These are phyloP conservation scores for Diplazon laetatorius DNA, from an alignment of 2,888 invertebrate genomes.

Conservation along the genomic window DNA sequence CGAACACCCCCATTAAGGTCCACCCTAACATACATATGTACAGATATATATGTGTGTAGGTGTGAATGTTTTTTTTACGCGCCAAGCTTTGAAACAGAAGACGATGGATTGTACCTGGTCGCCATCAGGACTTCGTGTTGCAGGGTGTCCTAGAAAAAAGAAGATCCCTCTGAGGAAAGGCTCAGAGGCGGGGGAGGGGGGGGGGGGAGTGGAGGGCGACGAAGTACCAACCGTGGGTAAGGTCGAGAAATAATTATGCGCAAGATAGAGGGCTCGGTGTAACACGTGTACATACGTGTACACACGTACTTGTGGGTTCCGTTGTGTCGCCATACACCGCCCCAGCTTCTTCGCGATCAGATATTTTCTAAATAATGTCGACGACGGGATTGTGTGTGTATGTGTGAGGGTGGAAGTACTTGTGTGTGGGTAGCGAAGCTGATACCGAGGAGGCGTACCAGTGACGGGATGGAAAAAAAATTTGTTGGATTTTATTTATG, in stretches of 20 bases:
- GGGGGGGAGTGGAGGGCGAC: too few species aligned
- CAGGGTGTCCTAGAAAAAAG: conserved; percentile 13
- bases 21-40: too few species aligned
- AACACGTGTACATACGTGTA: conserved; percentile 72
- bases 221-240: conserved; percentile 13
- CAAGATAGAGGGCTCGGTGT: conserved; percentile 75
- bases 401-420: not conserved
- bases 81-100: too few species aligned
- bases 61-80: too few species aligned
- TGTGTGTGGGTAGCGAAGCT: not conserved
- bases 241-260: conserved; percentile 70
- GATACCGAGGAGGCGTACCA: not conserved
- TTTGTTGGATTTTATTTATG: not conserved
- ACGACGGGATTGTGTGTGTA: not conserved
- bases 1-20: too few species aligned
- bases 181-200: too few species aligned
- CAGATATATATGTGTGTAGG: too few species aligned
- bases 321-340: conserved; percentile 62
- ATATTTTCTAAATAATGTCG: conserved; percentile 28
- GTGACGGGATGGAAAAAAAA: not conserved
- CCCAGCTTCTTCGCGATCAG: conserved; percentile 25
- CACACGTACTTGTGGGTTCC: conserved; percentile 54
- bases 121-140: conserved; percentile 3
- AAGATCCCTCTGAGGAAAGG: conserved; percentile 17
- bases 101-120: too few species aligned